phyloP scores from a whole-genome alignment of 2,888 invertebrate genomes.

The Drosophila mulleri region DNA sequence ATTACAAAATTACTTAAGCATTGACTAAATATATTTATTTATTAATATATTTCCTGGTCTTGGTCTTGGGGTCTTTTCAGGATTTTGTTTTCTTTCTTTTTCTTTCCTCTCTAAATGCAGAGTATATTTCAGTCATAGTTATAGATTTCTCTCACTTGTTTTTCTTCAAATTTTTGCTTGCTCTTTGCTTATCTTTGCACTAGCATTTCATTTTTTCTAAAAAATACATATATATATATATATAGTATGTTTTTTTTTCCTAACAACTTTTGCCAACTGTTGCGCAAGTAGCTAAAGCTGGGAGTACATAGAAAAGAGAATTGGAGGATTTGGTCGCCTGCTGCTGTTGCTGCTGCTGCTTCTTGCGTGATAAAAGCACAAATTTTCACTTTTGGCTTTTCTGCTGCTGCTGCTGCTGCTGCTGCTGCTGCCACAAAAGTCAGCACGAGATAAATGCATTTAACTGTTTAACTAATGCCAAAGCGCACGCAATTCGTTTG shows the following conservation, averaged over 20 bases:
- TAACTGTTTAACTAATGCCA: conserved; percentile 43
- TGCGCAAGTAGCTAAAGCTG: conserved; percentile 43
- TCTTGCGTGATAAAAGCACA: conserved; percentile 74
- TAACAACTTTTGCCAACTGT: conserved; percentile 66
- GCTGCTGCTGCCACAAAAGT: conserved; percentile 35
- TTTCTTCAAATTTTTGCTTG: neutral
- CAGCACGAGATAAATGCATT: conserved; percentile 51
- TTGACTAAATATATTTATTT: too few relatives aligned
- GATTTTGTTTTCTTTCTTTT: neutral
- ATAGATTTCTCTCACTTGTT: neutral
- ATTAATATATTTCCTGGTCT: too few relatives aligned
- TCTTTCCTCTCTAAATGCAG: neutral
- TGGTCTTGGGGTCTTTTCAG: too few relatives aligned
- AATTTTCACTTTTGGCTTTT: conserved; percentile 66
- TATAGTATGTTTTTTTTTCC: conserved; percentile 20
- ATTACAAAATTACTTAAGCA: too few relatives aligned
- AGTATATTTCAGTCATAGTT: neutral
- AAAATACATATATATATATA: neutral
- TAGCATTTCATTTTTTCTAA: conserved; percentile 46
- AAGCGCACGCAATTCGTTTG: conserved; percentile 39
- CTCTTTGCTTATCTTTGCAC: conserved; percentile 44
- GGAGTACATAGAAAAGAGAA: neutral
- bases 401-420: conserved; percentile 5
- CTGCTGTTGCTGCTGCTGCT: conserved; percentile 37
- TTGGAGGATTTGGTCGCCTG: neutral